A percentile compares a stretch with the other conserved stretches of the same genome.
Evolutionary conservation across 2,888 invertebrate genomes (phyloP).

Genomic region (Malthinus seriepunctatus): DNA sequence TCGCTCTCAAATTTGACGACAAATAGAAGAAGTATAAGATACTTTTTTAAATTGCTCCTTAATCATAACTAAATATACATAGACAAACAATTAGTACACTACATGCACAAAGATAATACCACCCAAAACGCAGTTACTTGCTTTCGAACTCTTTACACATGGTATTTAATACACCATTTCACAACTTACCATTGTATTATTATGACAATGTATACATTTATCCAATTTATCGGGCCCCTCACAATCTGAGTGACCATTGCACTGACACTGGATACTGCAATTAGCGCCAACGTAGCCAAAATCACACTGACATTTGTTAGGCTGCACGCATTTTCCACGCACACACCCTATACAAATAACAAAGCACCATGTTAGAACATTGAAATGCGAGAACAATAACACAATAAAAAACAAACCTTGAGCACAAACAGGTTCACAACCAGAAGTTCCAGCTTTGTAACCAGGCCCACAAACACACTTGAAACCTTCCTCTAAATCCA

Average conservation of each 20-base stretch:
- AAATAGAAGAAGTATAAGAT: too few species aligned
- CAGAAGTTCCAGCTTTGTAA: conserved; percentile 61
- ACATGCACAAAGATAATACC: too few species aligned
- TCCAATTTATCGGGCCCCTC: conserved; percentile 83
- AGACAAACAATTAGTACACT: too few species aligned
- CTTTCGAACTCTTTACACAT: too few species aligned
- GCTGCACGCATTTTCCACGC: conserved; percentile 80
- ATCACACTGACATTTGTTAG: conserved; percentile 84
- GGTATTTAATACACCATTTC: too few species aligned
- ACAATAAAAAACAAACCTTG: conserved; percentile 56
- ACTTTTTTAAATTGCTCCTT: too few species aligned
- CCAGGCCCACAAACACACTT: conserved; percentile 82
- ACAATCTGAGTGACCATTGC: conserved; percentile 93
- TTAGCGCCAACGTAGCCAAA: conserved; percentile 95
- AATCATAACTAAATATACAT: too few species aligned
- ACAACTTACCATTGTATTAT: conserved; percentile 80
- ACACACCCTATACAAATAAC: conserved; percentile 65
- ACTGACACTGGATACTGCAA: conserved; percentile 92
- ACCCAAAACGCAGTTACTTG: too few species aligned
- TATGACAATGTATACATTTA: conserved; percentile 81
- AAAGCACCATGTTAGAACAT: conserved; percentile 21
- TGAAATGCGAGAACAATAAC: conserved; percentile 4
- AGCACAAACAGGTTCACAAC: conserved; percentile 78
- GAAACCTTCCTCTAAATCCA: conserved; percentile 80
- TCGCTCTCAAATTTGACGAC: too few species aligned